phyloP scores from a whole-genome alignment of 1,140 invertebrate species.

The Aphis craccivora region DNA sequence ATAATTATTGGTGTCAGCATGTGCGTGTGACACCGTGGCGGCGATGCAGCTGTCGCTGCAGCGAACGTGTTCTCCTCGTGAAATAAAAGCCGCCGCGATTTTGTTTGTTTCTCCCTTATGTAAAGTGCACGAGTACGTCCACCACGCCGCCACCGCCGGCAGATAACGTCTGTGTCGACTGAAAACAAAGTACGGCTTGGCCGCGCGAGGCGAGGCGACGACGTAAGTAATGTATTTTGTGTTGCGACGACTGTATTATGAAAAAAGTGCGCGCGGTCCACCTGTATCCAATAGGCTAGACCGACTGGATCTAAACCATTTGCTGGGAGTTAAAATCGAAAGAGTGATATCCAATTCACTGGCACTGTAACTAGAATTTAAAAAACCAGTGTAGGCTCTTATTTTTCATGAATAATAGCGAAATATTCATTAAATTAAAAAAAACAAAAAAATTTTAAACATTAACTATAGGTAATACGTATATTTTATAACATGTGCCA shows the following conservation, averaged over 20 bases:
- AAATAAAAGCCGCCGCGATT: not conserved
- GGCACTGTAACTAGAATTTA: too few species aligned
- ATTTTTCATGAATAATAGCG: too few species aligned
- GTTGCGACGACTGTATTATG: not conserved
- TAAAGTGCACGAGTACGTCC: too few species aligned
- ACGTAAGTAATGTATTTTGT: not conserved
- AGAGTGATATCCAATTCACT: not conserved
- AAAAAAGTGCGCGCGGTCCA: not conserved
- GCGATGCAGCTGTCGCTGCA: not conserved
- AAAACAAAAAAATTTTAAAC: too few species aligned
- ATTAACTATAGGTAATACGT: too few species aligned
- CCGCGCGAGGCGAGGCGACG: not conserved
- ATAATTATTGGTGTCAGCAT: not conserved
- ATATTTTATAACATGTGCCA: too few species aligned
- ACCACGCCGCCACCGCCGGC: too few species aligned
- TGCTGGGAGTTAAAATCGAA: not conserved
- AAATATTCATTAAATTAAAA: too few species aligned
- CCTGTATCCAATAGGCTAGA: not conserved
- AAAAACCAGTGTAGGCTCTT: too few species aligned
- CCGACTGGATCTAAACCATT: not conserved
- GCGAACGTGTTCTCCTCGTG: not conserved
- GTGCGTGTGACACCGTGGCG: too few species aligned
- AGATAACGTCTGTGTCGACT: not conserved
- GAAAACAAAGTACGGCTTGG: not conserved
- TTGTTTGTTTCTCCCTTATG: not conserved